phyloP scores from a whole-genome alignment of 1,140 invertebrate species.

The Neodiprion pinetum region DNA sequence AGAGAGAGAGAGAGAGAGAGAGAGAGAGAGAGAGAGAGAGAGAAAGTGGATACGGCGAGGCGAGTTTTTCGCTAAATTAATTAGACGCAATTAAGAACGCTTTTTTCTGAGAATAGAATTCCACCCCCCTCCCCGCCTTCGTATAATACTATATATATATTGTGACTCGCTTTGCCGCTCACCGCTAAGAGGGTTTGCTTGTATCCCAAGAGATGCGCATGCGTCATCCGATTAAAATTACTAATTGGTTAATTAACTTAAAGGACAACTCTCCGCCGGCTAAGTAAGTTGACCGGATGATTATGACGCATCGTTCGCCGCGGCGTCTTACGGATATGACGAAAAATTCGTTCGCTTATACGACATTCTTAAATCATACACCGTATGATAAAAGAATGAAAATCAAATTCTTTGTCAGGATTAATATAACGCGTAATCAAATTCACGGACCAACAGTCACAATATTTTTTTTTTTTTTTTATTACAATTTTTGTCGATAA shows the following conservation, averaged over 20 bases:
- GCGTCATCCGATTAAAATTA: slow-evolving; percentile 66
- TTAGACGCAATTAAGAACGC: slow-evolving; percentile 44
- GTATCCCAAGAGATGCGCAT: slow-evolving; percentile 63
- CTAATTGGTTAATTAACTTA: slow-evolving; percentile 65
- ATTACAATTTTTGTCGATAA: neutral
- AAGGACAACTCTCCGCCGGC: slow-evolving; percentile 35
- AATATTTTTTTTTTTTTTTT: neutral
- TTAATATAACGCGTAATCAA: neutral
- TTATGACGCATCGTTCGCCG: slow-evolving; percentile 58
- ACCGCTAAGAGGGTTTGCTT: slow-evolving; percentile 63
- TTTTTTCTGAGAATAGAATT: slow-evolving; percentile 35
- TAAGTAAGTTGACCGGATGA: slow-evolving; percentile 62
- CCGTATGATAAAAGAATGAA: neutral
- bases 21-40: slow-evolving; percentile 13
- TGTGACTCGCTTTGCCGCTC: slow-evolving; percentile 17
- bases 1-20: neutral
- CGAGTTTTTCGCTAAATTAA: slow-evolving; percentile 48
- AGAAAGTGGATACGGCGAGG: neutral
- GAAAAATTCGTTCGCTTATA: neutral
- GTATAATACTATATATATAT: neutral
- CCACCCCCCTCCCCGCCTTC: slow-evolving; percentile 1
- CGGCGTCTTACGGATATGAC: neutral
- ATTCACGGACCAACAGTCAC: neutral
- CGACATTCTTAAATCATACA: no score
- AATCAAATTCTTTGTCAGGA: neutral